Percentiles rank a stretch among this genome's conserved stretches.
phyloP scores from a whole-genome alignment of 2,113 vertebrate genomes.

The Apeltes quadracus region DNA sequence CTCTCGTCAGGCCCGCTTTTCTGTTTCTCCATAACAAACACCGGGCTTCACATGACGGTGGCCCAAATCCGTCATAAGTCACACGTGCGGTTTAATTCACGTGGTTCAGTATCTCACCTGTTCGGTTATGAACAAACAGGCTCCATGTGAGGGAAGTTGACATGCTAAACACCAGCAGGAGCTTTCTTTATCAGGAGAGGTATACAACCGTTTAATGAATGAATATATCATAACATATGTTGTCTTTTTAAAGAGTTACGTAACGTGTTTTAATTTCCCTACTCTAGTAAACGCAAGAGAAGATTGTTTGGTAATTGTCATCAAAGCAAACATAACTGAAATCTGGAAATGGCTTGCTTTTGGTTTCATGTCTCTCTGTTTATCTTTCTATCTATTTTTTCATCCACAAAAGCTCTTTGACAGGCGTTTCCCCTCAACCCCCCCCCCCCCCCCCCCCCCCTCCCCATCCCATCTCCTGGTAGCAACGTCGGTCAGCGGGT shows the following conservation, averaged over 20 bases:
- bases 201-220: not conserved
- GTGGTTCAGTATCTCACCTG: constrained; percentile 35
- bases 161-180: not conserved
- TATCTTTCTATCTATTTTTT: constrained; percentile 54
- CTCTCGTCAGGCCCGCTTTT: constrained; percentile 44
- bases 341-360: not conserved
- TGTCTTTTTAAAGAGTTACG: not conserved
- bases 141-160: not conserved
- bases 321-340: not conserved
- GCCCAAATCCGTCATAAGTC: not conserved
- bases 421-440: constrained; percentile 42
- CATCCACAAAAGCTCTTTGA: constrained; percentile 54
- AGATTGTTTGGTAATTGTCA: not conserved
- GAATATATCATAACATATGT: not conserved
- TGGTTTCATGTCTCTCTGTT: constrained; percentile 34
- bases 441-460: constrained; percentile 6
- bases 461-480: constrained; percentile 19
- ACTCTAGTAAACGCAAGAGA: not conserved
- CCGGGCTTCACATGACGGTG: not conserved
- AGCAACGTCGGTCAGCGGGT: constrained; percentile 66
- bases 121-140: constrained; percentile 16
- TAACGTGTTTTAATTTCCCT: not conserved
- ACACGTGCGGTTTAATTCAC: not conserved
- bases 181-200: not conserved
- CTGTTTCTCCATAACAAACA: constrained; percentile 11